These are phyloP conservation scores for Brachyistius frenatus DNA, from an alignment of 2,113 vertebrate species.

Conservation along the genomic window DNA sequence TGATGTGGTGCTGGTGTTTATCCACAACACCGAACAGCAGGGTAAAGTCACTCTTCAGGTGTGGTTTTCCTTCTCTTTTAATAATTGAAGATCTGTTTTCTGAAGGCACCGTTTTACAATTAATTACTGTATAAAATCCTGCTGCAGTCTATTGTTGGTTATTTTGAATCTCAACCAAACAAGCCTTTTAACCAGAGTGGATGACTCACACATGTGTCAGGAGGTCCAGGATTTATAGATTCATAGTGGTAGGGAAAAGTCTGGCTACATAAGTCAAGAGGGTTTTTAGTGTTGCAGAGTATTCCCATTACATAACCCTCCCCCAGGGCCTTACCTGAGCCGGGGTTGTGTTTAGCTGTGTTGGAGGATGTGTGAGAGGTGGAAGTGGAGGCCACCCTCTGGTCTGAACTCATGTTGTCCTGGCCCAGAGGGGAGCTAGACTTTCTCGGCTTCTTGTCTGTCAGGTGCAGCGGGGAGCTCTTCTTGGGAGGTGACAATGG, in stretches of 20 bases:
- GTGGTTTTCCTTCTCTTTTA: too few relatives aligned
- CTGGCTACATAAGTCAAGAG: background rate
- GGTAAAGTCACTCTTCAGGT: too few relatives aligned
- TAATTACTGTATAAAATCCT: background rate
- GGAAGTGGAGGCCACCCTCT: slow-evolving; percentile 87
- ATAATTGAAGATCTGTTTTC: too few relatives aligned
- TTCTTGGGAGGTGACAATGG: slow-evolving; percentile 86
- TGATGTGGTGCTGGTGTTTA: too few relatives aligned
- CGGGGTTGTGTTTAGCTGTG: slow-evolving; percentile 91
- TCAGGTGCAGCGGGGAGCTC: slow-evolving; percentile 93
- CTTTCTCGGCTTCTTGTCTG: slow-evolving; percentile 92
- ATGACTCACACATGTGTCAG: background rate
- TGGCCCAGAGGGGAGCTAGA: slow-evolving; percentile 84
- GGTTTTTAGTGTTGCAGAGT: background rate
- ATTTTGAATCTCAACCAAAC: background rate
- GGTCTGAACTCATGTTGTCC: slow-evolving; percentile 88
- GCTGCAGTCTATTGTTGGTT: background rate
- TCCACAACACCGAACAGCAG: too few relatives aligned
- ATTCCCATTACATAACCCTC: slow-evolving; percentile 16
- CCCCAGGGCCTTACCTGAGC: slow-evolving; percentile 89
- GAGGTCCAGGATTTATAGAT: background rate
- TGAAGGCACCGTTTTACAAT: background rate
- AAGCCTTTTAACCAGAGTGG: background rate
- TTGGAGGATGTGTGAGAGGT: slow-evolving; percentile 91
- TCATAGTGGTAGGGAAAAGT: slow-evolving; percentile 2